Conservation (phyloP, 2,113 vertebrate genomes). For the Zosterops hypoxanthus region DNA sequence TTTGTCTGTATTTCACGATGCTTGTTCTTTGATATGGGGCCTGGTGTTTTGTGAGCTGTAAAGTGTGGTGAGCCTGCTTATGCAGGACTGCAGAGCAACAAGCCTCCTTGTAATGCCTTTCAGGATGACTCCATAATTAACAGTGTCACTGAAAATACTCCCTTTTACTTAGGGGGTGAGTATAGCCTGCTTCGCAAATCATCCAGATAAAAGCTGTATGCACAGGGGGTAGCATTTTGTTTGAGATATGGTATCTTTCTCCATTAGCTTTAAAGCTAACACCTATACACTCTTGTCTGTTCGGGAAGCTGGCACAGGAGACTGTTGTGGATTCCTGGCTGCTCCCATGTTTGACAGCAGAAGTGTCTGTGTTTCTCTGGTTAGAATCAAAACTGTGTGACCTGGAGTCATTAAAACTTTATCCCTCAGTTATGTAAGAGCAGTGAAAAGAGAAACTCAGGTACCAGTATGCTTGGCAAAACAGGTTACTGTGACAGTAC, state of each 20-base stretch:
- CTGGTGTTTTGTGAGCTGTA: constrained; percentile 47
- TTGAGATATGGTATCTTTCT: background rate
- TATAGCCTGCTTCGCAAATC: background rate
- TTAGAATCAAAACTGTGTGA: background rate
- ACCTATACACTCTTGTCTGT: background rate
- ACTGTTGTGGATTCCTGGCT: background rate
- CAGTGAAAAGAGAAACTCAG: background rate
- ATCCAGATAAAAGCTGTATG: background rate
- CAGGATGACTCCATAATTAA: constrained; percentile 21
- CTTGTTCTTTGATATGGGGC: background rate
- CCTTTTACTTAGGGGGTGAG: background rate
- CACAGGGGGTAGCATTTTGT: background rate
- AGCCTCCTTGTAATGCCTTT: constrained; percentile 34
- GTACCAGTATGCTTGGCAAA: background rate
- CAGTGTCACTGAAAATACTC: background rate
- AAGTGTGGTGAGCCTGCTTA: background rate
- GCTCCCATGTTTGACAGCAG: background rate
- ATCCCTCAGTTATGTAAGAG: background rate
- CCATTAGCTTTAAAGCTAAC: background rate
- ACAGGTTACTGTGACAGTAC: fast-evolving
- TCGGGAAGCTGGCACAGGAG: background rate
- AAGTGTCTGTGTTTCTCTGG: background rate
- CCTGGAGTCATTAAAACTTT: background rate
- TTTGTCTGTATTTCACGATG: background rate
- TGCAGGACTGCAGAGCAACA: background rate